Percentiles rank a stretch among this genome's conserved stretches.
Conservation (phyloP, 2,113 vertebrate species). For the Lichenostomus cassidix region DNA sequence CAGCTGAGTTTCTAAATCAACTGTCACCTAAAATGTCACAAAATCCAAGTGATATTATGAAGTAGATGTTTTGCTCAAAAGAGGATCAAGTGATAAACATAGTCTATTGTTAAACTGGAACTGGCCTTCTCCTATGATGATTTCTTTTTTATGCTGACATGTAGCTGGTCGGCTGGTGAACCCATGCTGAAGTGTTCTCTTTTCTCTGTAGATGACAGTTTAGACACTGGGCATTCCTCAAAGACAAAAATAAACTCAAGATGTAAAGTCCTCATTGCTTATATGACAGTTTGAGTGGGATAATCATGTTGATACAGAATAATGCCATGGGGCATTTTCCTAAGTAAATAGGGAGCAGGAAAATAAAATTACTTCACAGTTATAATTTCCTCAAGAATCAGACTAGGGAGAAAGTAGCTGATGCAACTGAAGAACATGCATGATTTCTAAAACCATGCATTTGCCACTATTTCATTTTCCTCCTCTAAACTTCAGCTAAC, state of each 20-base stretch:
- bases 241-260: not conserved
- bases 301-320: not conserved
- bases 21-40: conserved; percentile 11
- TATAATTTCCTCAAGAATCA: not conserved
- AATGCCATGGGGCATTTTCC: not conserved
- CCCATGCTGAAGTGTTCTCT: not conserved
- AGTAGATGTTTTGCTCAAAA: conserved; percentile 3
- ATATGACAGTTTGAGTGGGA: not conserved
- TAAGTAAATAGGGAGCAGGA: not conserved
- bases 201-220: not conserved
- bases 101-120: not conserved
- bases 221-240: not conserved
- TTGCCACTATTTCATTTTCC: not conserved
- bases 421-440: not conserved
- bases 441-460: not conserved
- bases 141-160: not conserved
- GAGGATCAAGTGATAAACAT: not conserved
- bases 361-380: not conserved
- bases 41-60: not conserved
- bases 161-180: not conserved
- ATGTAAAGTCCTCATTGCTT: not conserved
- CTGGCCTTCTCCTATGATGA: not conserved
- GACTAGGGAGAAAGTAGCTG: not conserved
- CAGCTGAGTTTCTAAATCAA: conserved; percentile 24
- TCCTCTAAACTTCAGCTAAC: not conserved